phyloP scores from a whole-genome alignment of 2,113 vertebrate genomes.

The Ochotona curzoniae region DNA sequence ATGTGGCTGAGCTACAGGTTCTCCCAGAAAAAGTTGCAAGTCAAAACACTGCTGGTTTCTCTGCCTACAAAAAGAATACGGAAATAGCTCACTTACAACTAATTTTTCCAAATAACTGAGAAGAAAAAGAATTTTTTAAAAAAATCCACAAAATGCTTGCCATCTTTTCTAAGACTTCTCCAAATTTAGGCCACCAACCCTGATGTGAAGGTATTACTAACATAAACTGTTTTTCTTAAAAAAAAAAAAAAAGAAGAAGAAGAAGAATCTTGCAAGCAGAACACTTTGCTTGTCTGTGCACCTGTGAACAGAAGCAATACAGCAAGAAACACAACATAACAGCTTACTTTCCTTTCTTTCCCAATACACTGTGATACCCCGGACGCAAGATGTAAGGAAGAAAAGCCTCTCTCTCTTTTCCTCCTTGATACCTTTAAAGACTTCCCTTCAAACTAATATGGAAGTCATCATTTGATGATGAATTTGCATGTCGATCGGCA shows the following conservation, averaged over 20 bases:
- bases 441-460: constrained; percentile 68
- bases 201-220: constrained; percentile 40
- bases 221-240: constrained; percentile 58
- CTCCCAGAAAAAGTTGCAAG: constrained; percentile 76
- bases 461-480: constrained; percentile 85
- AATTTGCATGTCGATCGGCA: constrained; percentile 92
- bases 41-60: constrained; percentile 64
- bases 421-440: constrained; percentile 83
- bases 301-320: not conserved
- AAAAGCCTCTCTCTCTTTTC: constrained; percentile 22
- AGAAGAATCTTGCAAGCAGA: not conserved
- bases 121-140: constrained; percentile 61
- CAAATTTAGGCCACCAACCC: constrained; percentile 14
- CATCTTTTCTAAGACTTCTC: constrained; percentile 11
- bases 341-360: not conserved
- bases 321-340: not conserved
- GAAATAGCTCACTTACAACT: not conserved
- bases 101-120: constrained; percentile 17
- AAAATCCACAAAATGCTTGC: not conserved
- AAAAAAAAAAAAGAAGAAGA: not conserved
- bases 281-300: not conserved
- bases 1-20: constrained; percentile 75
- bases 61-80: not conserved
- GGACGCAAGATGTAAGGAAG: constrained; percentile 14
- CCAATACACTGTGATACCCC: constrained; percentile 36